Conservation (phyloP, 2,113 vertebrate genomes). For the Passer montanus region DNA sequence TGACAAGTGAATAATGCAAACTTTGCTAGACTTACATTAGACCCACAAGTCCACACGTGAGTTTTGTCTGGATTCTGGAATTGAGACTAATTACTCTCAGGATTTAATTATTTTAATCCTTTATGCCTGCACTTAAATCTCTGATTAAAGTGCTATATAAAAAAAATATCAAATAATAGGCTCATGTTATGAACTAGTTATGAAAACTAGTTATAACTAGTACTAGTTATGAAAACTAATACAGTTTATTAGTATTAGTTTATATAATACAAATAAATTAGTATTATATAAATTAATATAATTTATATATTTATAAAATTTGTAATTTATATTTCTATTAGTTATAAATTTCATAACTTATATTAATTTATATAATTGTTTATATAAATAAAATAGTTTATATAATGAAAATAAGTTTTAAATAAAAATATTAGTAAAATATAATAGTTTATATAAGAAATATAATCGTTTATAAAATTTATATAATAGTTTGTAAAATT, state of each 20-base stretch:
- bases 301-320: not conserved
- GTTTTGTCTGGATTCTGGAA: not conserved
- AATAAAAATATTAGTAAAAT: not conserved
- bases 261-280: not conserved
- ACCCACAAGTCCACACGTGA: rapidly evolving
- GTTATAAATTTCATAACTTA: not conserved
- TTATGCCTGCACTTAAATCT: not conserved
- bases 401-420: no score
- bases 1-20: not conserved
- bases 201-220: no score
- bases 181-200: no score
- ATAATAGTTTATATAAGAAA: no score
- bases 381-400: not conserved
- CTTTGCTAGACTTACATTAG: not conserved
- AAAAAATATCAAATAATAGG: not conserved
- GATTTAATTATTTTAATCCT: not conserved
- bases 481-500: not conserved
- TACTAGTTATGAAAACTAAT: not conserved
- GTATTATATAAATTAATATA: not conserved
- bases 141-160: not conserved
- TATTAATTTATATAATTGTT: not conserved
- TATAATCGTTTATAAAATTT: not conserved
- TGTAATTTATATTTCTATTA: not conserved
- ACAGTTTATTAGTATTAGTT: not conserved
- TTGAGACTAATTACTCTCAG: not conserved